A percentile compares a stretch with the other conserved stretches of the same genome.
Conservation (phyloP, 2,113 vertebrate genomes). For the Vidua macroura region DNA sequence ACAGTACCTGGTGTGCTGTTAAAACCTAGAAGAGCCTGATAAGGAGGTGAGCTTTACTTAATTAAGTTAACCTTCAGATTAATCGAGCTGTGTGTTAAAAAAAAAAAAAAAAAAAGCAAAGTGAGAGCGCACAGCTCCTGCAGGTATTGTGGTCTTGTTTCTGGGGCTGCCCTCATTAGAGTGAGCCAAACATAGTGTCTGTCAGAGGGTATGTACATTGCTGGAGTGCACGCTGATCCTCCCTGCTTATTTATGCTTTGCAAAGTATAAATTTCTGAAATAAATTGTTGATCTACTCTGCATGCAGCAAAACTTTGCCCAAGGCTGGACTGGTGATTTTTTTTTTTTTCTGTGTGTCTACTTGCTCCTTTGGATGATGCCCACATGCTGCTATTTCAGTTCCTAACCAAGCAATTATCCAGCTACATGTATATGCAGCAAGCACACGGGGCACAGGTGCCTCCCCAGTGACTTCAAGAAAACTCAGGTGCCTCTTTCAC, state of each 20-base stretch:
- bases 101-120: background rate
- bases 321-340: background rate
- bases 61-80: conserved; percentile 44
- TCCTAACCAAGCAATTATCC: conserved; percentile 6
- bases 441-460: background rate
- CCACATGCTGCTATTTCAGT: conserved; percentile 20
- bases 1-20: background rate
- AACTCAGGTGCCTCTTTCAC: background rate
- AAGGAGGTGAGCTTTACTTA: conserved; percentile 34
- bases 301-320: background rate
- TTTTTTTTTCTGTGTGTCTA: background rate
- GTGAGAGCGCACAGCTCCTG: background rate
- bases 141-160: background rate
- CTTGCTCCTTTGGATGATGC: conserved; percentile 14
- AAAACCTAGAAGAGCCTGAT: background rate
- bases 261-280: conserved; percentile 50
- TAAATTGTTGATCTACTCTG: conserved; percentile 30
- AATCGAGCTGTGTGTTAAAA: conserved; percentile 1
- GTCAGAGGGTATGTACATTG: background rate
- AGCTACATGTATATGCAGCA: background rate
- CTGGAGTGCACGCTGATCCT: background rate
- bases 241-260: conserved; percentile 34
- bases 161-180: background rate
- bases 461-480: background rate
- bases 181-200: background rate